phyloP scores from a whole-genome alignment of 2,797 vertebrate genomes.

The Tenualosa ilisha region DNA sequence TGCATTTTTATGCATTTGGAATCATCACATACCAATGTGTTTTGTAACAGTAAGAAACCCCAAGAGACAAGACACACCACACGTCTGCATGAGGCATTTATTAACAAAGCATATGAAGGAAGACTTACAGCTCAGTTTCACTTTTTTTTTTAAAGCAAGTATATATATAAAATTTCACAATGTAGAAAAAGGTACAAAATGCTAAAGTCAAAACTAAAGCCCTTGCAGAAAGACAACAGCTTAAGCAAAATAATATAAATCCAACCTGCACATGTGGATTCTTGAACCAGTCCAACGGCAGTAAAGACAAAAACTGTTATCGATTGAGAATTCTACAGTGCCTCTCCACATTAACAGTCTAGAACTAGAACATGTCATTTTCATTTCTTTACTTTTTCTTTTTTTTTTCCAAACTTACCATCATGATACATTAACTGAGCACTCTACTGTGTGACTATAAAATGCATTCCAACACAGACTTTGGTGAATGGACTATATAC shows the following conservation, averaged over 20 bases:
- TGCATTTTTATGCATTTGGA: background rate
- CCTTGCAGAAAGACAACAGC: background rate
- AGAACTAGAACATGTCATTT: background rate
- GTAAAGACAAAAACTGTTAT: background rate
- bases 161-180: background rate
- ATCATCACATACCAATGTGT: background rate
- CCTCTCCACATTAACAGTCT: background rate
- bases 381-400: background rate
- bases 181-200: background rate
- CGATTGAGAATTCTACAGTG: background rate
- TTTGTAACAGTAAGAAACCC: background rate
- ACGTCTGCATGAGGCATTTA: background rate
- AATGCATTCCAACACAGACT: constrained; percentile 58
- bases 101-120: background rate
- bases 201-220: background rate
- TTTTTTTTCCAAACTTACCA: background rate
- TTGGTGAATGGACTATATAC: constrained; percentile 55
- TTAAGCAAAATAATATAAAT: background rate
- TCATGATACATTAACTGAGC: background rate
- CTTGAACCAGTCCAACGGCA: background rate
- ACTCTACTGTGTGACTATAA: constrained; percentile 32
- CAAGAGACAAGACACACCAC: background rate
- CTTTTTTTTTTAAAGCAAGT: background rate
- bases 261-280: background rate
- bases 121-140: background rate